Conservation (phyloP, 2,888 invertebrate genomes). For the Nemurella pictetii region DNA sequence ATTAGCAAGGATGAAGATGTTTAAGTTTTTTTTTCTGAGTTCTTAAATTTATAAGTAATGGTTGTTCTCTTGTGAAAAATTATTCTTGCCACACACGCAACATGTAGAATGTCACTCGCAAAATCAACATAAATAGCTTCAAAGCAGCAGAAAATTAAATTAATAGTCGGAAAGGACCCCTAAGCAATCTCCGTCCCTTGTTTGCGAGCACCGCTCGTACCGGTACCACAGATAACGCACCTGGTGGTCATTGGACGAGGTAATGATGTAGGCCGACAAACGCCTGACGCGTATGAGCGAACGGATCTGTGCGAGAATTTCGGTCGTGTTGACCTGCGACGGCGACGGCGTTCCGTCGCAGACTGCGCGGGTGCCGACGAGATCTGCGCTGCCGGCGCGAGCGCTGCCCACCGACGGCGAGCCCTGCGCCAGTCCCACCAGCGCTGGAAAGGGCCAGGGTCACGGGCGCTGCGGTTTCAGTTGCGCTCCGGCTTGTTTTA, state of each 20-base stretch:
- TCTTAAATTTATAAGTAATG: too few species aligned
- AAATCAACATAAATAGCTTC: background rate
- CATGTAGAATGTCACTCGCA: background rate
- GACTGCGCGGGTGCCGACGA: too few species aligned
- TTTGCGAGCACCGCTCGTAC: too few species aligned
- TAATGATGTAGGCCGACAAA: constrained; percentile 45
- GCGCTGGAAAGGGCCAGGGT: too few species aligned
- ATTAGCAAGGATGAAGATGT: background rate
- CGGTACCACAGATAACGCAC: constrained; percentile 36
- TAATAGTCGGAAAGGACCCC: background rate
- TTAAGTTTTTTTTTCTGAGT: too few species aligned
- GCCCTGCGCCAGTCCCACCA: too few species aligned
- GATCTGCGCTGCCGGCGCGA: too few species aligned
- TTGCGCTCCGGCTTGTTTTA: too few species aligned
- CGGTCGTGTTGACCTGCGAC: constrained; percentile 28
- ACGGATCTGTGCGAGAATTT: constrained; percentile 39
- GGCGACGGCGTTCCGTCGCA: background rate
- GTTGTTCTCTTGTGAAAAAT: background rate
- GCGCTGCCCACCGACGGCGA: too few species aligned
- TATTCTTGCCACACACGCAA: background rate
- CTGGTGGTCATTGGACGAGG: constrained; percentile 45
- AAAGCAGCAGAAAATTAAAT: background rate
- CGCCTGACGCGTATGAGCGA: constrained; percentile 33
- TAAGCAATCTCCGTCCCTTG: background rate
- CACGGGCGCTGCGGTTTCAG: too few species aligned